Conservation (phyloP, 2,888 invertebrate genomes). For the Lypha dubia region DNA sequence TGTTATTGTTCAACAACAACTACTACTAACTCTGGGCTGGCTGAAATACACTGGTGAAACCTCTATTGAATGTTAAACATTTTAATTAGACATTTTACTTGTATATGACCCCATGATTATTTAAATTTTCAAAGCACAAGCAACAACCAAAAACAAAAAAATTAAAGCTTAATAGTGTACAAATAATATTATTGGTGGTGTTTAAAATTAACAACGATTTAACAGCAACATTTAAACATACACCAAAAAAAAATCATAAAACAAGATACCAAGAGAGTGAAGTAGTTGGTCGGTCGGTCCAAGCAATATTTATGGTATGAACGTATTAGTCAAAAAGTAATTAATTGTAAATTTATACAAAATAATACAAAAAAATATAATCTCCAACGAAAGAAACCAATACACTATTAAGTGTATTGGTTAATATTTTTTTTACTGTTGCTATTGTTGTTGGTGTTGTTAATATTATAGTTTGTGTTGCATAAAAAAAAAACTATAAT, state of each 20-base stretch:
- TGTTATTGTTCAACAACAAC: background rate
- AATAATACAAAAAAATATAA: constrained; percentile 47
- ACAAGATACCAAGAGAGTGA: constrained; percentile 23
- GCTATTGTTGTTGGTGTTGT: constrained; percentile 33
- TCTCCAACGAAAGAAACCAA: constrained; percentile 35
- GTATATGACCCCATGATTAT: constrained; percentile 62
- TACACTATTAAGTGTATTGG: constrained; percentile 34
- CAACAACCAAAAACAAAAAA: background rate
- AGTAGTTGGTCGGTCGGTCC: background rate
- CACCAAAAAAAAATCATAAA: constrained; percentile 6
- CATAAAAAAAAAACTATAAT: constrained; percentile 47
- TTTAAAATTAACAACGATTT: constrained; percentile 58
- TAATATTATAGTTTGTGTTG: constrained; percentile 32
- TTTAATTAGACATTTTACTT: constrained; percentile 62
- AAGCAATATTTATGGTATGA: constrained; percentile 41
- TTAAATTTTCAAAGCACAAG: constrained; percentile 42
- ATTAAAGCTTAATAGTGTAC: constrained; percentile 35
- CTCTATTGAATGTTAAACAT: constrained; percentile 62
- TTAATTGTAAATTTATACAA: constrained; percentile 67
- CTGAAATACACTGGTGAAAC: constrained; percentile 35
- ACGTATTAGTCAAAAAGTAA: constrained; percentile 63
- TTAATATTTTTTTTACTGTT: constrained; percentile 8
- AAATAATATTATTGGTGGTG: constrained; percentile 63
- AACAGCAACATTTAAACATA: constrained; percentile 51
- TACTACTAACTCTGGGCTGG: constrained; percentile 10